Evolutionary conservation across 2,888 invertebrate genomes (phyloP).

Genomic region (Amphiduros pacificus): DNA sequence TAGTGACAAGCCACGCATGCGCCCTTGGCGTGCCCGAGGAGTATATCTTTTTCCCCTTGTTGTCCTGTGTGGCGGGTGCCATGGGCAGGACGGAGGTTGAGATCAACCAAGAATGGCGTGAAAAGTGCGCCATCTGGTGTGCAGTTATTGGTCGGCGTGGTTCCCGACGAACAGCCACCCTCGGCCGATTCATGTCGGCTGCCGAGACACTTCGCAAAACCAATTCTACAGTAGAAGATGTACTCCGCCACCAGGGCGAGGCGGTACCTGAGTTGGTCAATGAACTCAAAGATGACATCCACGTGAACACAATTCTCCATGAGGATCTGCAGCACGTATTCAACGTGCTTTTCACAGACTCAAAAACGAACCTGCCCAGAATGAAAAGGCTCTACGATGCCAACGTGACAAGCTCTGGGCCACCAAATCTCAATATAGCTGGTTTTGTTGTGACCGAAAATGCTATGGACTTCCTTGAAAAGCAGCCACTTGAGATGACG

Average conservation of each 20-base stretch:
- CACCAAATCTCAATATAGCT: constrained; percentile 13
- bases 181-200: constrained; percentile 17
- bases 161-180: constrained; percentile 17
- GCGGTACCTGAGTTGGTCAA: constrained; percentile 9
- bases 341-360: constrained; percentile 12
- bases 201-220: constrained; percentile 6
- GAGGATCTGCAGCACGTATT: constrained; percentile 15
- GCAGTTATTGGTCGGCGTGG: constrained; percentile 19
- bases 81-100: constrained; percentile 16
- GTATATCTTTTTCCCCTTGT: constrained; percentile 25
- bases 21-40: constrained; percentile 26
- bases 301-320: constrained; percentile 14
- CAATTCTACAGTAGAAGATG: constrained; percentile 6
- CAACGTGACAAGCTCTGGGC: constrained; percentile 1
- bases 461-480: constrained; percentile 5
- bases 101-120: constrained; percentile 24
- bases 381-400: constrained; percentile 15
- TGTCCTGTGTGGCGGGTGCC: constrained; percentile 18
- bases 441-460: constrained; percentile 18
- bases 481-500: constrained; percentile 7
- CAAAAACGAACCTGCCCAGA: constrained; percentile 8
- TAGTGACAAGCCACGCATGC: constrained; percentile 23
- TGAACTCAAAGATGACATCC: constrained; percentile 14
- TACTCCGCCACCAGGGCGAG: neutral
- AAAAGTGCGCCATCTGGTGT: constrained; percentile 22